Evolutionary conservation across 1,140 invertebrate species (phyloP).

Genomic region (Sitobion miscanthi): DNA sequence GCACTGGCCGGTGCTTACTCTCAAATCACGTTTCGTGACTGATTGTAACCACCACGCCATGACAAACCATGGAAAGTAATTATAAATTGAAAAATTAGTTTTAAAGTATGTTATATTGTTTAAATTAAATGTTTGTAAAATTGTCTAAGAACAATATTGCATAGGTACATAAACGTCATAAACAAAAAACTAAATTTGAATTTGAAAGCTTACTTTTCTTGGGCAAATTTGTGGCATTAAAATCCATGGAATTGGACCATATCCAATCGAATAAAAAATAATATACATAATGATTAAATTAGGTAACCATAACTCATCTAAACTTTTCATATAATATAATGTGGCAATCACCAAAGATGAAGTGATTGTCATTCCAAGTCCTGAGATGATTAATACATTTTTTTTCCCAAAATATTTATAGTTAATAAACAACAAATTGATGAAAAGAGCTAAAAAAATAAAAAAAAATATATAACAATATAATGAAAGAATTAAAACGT

Average conservation of each 20-base stretch:
- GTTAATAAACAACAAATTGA: neutral
- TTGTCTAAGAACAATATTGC: neutral
- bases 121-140: neutral
- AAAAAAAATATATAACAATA: neutral
- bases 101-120: neutral
- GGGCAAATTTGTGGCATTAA: constrained; percentile 32
- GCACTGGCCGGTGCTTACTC: too few relatives aligned
- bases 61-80: neutral
- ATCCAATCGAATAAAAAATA: constrained; percentile 40
- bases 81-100: neutral
- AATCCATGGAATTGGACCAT: constrained; percentile 3
- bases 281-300: neutral
- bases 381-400: constrained; percentile 4
- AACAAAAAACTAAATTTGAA: neutral
- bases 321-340: neutral
- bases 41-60: too few relatives aligned
- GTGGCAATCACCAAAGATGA: neutral
- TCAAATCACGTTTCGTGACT: too few relatives aligned
- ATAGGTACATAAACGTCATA: neutral
- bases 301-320: neutral
- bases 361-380: constrained; percentile 13
- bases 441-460: neutral
- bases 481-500: too few relatives aligned
- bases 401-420: neutral
- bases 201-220: neutral